Conservation (phyloP, 1,140 invertebrate species). For the Nebria ingens region DNA sequence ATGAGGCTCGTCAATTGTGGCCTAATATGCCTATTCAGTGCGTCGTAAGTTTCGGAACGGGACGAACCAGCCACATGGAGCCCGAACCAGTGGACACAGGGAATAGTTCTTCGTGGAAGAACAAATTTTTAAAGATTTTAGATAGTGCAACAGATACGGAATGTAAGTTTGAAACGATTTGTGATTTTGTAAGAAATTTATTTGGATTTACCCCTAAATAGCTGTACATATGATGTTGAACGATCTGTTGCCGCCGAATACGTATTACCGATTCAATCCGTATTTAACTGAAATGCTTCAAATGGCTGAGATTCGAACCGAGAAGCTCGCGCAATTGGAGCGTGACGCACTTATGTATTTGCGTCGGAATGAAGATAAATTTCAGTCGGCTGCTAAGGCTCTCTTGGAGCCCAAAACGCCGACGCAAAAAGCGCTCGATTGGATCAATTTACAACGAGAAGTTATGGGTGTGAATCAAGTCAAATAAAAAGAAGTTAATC, state of each 20-base stretch:
- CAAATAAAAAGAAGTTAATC: constrained; percentile 16
- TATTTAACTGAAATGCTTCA: constrained; percentile 71
- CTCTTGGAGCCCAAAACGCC: constrained; percentile 36
- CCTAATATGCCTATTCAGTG: constrained; percentile 69
- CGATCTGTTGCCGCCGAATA: constrained; percentile 64
- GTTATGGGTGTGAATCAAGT: constrained; percentile 13
- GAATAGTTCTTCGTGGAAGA: constrained; percentile 54
- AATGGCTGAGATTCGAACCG: constrained; percentile 72
- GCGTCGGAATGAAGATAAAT: constrained; percentile 65
- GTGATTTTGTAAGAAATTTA: neutral
- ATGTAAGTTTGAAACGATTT: constrained; percentile 39
- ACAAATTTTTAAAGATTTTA: constrained; percentile 74
- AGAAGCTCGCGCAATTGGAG: constrained; percentile 50
- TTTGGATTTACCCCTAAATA: constrained; percentile 33
- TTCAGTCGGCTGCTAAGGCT: constrained; percentile 43
- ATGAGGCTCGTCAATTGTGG: constrained; percentile 80
- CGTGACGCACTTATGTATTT: constrained; percentile 64
- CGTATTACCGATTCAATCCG: constrained; percentile 87
- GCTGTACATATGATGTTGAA: constrained; percentile 71
- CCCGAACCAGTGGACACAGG: constrained; percentile 26
- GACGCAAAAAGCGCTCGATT: constrained; percentile 38
- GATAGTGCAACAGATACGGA: constrained; percentile 87
- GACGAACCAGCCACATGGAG: constrained; percentile 36
- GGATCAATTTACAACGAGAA: constrained; percentile 27
- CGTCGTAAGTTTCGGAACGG: constrained; percentile 83